phyloP scores from a whole-genome alignment of 2,888 invertebrate species.

The Teinopalpus imperialis region DNA sequence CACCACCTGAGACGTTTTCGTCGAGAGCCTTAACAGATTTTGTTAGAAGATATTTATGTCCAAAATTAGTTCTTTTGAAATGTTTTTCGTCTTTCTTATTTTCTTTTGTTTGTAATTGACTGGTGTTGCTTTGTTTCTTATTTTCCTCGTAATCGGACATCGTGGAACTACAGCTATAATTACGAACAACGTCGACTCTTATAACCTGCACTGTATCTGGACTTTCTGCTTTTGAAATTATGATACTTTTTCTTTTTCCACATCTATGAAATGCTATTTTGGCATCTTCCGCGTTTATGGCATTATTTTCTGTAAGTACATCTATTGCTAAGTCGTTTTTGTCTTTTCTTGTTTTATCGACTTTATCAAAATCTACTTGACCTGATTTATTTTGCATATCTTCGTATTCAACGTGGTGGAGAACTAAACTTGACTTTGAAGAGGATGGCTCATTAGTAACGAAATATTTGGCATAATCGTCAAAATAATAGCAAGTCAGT shows the following conservation, averaged over 20 bases:
- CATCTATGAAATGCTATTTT: conserved; percentile 57
- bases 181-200: conserved; percentile 73
- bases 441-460: conserved; percentile 53
- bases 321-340: conserved; percentile 31
- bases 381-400: conserved; percentile 49
- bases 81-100: conserved; percentile 38
- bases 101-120: conserved; percentile 22
- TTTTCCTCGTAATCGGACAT: conserved; percentile 50
- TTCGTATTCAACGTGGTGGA: conserved; percentile 43
- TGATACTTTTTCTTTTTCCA: conserved; percentile 68
- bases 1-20: conserved; percentile 59
- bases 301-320: conserved; percentile 27
- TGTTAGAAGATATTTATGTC: conserved; percentile 64
- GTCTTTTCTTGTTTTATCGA: conserved; percentile 4
- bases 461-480: conserved; percentile 67
- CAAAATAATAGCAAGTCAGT: conserved; percentile 58
- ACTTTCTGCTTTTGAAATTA: conserved; percentile 67
- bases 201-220: conserved; percentile 76
- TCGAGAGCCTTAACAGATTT: conserved; percentile 66
- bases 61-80: conserved; percentile 48
- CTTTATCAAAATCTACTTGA: conserved; percentile 41
- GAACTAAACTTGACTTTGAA: conserved; percentile 58
- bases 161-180: conserved; percentile 46
- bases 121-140: conserved; percentile 34
- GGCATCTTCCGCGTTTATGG: conserved; percentile 42